These are phyloP conservation scores for Stenchaetothrips biformis DNA, from an alignment of 2,888 invertebrate genomes.

Conservation along the genomic window DNA sequence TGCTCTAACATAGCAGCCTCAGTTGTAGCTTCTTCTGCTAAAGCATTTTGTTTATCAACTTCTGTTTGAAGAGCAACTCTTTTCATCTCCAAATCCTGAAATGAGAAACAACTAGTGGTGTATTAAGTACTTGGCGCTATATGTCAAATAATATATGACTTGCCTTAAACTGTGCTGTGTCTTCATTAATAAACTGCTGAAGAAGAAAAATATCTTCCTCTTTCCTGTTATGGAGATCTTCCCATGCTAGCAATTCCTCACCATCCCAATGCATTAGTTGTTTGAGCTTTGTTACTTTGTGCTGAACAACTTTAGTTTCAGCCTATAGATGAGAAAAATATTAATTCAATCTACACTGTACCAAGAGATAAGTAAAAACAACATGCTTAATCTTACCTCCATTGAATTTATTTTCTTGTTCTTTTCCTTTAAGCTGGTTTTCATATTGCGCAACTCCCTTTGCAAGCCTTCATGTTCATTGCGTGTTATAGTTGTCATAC, in stretches of 20 bases:
- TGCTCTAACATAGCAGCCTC: constrained; percentile 54
- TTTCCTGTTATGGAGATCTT: constrained; percentile 51
- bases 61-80: constrained; percentile 51
- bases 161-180: constrained; percentile 28
- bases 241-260: constrained; percentile 65
- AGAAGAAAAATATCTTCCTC: constrained; percentile 31
- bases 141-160: neutral
- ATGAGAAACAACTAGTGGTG: neutral
- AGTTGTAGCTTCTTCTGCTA: neutral
- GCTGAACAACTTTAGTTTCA: constrained; percentile 45
- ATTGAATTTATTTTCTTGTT: constrained; percentile 36
- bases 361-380: neutral
- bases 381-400: neutral
- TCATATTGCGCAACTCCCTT: constrained; percentile 49
- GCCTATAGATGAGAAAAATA: constrained; percentile 31
- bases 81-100: constrained; percentile 51
- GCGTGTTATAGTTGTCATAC: constrained; percentile 46
- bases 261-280: constrained; percentile 64
- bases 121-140: neutral
- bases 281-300: constrained; percentile 60
- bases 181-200: constrained; percentile 29
- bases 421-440: constrained; percentile 51
- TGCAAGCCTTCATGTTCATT: constrained; percentile 49
- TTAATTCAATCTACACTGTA: neutral
- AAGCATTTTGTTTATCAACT: constrained; percentile 46